Percentiles rank a stretch among this genome's conserved stretches.
phyloP scores from a whole-genome alignment of 2,797 vertebrate species.

The Pipistrellus pygmaeus region DNA sequence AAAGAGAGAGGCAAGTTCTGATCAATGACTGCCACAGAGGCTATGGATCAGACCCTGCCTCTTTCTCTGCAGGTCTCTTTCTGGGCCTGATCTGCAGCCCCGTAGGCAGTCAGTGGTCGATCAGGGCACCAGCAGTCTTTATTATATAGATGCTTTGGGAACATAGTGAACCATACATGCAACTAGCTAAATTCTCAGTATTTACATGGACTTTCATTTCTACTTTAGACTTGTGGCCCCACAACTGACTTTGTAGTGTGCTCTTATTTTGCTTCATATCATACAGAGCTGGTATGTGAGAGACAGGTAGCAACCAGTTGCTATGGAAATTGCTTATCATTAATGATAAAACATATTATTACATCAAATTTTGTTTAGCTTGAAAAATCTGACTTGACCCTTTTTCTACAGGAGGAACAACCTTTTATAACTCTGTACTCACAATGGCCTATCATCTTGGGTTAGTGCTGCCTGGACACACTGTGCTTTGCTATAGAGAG shows the following conservation, averaged over 20 bases:
- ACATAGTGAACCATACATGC: background rate
- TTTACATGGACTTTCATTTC: slow-evolving; percentile 6
- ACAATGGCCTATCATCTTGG: slow-evolving; percentile 79
- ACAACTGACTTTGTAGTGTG: slow-evolving; percentile 82
- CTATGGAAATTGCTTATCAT: slow-evolving; percentile 90
- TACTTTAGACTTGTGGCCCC: slow-evolving; percentile 75
- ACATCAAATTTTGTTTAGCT: slow-evolving; percentile 88
- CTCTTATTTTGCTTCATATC: slow-evolving; percentile 85
- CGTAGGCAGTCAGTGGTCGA: too few relatives aligned
- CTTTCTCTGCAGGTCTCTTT: too few relatives aligned
- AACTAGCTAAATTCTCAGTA: slow-evolving; percentile 52
- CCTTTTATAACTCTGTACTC: slow-evolving; percentile 80
- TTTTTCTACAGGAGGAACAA: slow-evolving; percentile 64
- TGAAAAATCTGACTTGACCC: slow-evolving; percentile 86
- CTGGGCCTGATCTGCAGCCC: too few relatives aligned
- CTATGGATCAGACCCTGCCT: too few relatives aligned
- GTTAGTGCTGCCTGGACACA: slow-evolving; percentile 54
- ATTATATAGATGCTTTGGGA: background rate
- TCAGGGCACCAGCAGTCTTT: too few relatives aligned
- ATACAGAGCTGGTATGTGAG: slow-evolving; percentile 82
- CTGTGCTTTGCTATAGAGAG: slow-evolving; percentile 49
- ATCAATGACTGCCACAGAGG: too few relatives aligned
- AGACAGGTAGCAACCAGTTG: slow-evolving; percentile 90
- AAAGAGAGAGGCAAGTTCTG: too few relatives aligned
- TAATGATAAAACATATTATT: slow-evolving; percentile 90